Evolutionary conservation across 2,888 invertebrate species (phyloP), one percentile per base, ranked within the genome.

Genomic region (Apotomis betuletana): DNA sequence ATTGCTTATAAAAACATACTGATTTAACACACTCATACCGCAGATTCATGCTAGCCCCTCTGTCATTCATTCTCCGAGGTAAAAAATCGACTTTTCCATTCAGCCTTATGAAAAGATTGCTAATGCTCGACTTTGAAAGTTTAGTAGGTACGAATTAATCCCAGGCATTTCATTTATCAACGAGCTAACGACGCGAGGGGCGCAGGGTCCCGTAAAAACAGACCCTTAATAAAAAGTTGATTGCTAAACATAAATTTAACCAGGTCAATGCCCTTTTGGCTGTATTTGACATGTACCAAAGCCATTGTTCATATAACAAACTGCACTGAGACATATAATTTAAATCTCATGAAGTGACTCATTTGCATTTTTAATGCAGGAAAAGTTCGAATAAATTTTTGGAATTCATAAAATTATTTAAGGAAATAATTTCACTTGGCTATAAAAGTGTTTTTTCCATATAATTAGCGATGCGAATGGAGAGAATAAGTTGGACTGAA

Each of bases 151-250:
- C 55, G 57, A 74, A 74, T 70, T 70, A 67, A 70, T 70, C 70
- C 63, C 27, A 63, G 67, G 59, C 55, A 15, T 67, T 72, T 63
- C 62, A 73, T 74, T 74, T 67, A 54, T 69, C 69, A 74, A 55
- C 55, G 44, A 60, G 70, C 64, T 60, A 62, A 55, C 54, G 55
- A 62, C 49, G 69, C n/a, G 15, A 36, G 8, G 10, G 12, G 27
- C 5, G 15, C 5, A 41, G 38, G 61, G 54, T 36, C 41, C 46
- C 46, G 38, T 61, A 6, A 41, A 61, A 44, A 59, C 12, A 12
- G 38, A 67, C 15, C 44, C 38, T 52, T 38, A 51, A 38, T 38
- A 38, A 63, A 62, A 63, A 52, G 38, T 52, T 63, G n/a, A 63
- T 61, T 63, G 38, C n/a, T 4, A 63, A 12, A 61, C 27, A 51